Evolutionary conservation across 2,113 vertebrate species (phyloP), one percentile per base, ranked within the genome.

Genomic region (Sinocyclocheilus grahami): DNA sequence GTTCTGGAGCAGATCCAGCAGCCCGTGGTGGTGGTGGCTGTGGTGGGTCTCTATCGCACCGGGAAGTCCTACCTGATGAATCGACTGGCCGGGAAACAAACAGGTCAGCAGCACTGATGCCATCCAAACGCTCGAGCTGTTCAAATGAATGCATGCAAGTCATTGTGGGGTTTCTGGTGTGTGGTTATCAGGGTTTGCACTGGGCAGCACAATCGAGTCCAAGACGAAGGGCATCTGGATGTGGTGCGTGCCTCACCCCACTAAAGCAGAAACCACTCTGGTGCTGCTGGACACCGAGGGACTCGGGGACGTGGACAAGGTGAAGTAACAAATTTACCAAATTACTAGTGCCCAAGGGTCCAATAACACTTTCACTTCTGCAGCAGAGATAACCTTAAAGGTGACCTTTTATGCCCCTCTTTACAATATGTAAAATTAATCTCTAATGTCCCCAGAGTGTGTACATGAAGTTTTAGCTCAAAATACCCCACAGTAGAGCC

Each of bases 201-300:
- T 95, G 82, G 94, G 93, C 0, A 88, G 90, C 89, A 93, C 93
- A 0, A 87, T 94, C 12, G 90, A 93, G 78, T 90, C 93, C 67
- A 87, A 94, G 67, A 94, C 92, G n/a, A 86, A 86, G 75, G 84
- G 87, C 18, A 83, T 88, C 84, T 88, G 87, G 84, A 83, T 88
- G 87, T 94, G 92, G 92, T 93, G 91, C 86, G 80, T 94, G n/a
- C 90, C 91, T 74, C 93, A 95, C 5, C 93, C 94, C 0, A 0
- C 14, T 6, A 91, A 87, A 46, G 0, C 76, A 53, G 16, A 85
- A 1, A 82, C 75, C 0, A 88, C 77, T 3, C 51, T 95, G 14
- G 89, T 95, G 72, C 89, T 95, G 48, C 82, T 84, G 33, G 82
- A 84, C 69, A 84, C 82, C 1, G 69, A 84, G 82, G 82, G 82